phyloP scores from a whole-genome alignment of 2,888 invertebrate genomes.

The Cheilosia scutellata region DNA sequence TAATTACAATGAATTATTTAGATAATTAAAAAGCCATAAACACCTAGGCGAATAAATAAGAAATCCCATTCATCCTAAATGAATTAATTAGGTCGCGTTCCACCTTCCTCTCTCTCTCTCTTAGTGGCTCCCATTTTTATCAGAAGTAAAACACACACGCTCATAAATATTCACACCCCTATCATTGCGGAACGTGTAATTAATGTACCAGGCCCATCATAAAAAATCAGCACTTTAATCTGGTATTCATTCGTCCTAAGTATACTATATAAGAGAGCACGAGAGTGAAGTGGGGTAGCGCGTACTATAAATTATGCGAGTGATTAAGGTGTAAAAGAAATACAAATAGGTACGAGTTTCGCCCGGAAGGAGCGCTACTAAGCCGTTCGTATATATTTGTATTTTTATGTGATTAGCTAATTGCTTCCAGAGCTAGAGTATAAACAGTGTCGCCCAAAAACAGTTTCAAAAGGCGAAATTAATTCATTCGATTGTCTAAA shows the following conservation, averaged over 20 bases:
- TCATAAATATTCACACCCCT: slow-evolving; percentile 15
- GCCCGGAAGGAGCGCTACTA: slow-evolving; percentile 1
- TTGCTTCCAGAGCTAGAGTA: slow-evolving; percentile 9
- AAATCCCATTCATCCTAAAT: slow-evolving; percentile 47
- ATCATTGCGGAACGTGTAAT: slow-evolving; percentile 50
- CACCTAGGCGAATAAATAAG: slow-evolving; percentile 52
- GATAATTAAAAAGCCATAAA: slow-evolving; percentile 66
- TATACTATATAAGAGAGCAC: background rate
- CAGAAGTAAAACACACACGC: background rate
- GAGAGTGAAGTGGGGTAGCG: slow-evolving; percentile 21
- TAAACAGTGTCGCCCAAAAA: too few relatives aligned
- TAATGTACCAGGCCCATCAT: slow-evolving; percentile 58
- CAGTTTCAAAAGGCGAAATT: background rate
- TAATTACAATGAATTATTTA: slow-evolving; percentile 42
- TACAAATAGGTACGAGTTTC: background rate
- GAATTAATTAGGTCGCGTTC: slow-evolving; percentile 50
- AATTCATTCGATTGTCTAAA: slow-evolving; percentile 2
- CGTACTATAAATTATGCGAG: slow-evolving; percentile 38
- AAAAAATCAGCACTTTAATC: slow-evolving; percentile 59
- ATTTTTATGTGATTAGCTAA: slow-evolving; percentile 51
- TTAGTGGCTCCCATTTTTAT: slow-evolving; percentile 12
- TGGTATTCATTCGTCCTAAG: slow-evolving; percentile 1
- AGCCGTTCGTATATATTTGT: slow-evolving; percentile 1
- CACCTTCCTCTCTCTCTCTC: background rate
- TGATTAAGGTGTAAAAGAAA: slow-evolving; percentile 45